Conservation (phyloP, 2,113 vertebrate genomes). For the Grallaria varia region DNA sequence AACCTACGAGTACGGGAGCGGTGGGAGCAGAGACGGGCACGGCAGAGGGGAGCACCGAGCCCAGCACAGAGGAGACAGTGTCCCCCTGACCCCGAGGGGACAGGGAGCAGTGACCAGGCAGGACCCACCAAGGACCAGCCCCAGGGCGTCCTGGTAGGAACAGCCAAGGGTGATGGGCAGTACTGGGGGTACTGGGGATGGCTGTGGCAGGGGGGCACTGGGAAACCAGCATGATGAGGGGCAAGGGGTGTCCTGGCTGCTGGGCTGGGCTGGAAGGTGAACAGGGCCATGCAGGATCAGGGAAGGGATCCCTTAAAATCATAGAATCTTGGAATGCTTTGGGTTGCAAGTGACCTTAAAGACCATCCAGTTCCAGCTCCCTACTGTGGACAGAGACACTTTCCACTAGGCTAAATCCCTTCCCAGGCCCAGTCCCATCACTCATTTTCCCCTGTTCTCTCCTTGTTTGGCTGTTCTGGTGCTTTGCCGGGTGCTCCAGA, state of each 20-base stretch:
- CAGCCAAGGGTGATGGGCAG: fast-evolving
- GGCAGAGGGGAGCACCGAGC: background rate
- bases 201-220: background rate
- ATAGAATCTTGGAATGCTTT: background rate
- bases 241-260: background rate
- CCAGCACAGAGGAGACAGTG: fast-evolving
- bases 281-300: fast-evolving
- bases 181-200: background rate
- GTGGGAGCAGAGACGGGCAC: background rate
- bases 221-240: background rate
- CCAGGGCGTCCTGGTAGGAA: background rate
- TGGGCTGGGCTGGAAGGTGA: background rate
- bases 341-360: background rate
- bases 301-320: background rate
- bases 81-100: background rate
- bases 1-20: background rate
- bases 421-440: background rate
- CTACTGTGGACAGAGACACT: no score
- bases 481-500: background rate
- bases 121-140: background rate
- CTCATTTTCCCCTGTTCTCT: background rate
- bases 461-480: fast-evolving
- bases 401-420: background rate
- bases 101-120: background rate
- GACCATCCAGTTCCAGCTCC: background rate